Base-by-base conservation (phyloP, 1,140 invertebrate species). In the Cherax quadricarinatus region DNA sequence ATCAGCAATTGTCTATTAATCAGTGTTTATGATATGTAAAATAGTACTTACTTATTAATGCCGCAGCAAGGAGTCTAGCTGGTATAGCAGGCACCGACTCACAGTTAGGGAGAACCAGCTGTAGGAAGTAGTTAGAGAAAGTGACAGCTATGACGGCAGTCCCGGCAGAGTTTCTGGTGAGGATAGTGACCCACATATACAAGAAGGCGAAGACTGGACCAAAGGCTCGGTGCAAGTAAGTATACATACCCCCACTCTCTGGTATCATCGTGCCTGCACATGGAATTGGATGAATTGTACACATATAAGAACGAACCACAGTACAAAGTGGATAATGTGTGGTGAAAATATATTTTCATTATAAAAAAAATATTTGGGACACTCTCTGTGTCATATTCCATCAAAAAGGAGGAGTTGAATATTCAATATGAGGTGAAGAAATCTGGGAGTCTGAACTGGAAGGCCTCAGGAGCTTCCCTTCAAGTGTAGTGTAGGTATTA, bases 131-230 rank as follows among this genome's bases (percentile, higher is more conserved):
- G 93, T 97, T 97, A 0, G 98, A 97, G 95, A 99, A 98, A 18
- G 98, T 98, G 75, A 99, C 95, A 2, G 97, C 97, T 96, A 98
- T 98, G 83, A 99, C 98, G 48, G 98, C 98, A 95, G 98, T 98
- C 14, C 97, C 97, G 93, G 98, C 97, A 85, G 98, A 98, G 14
- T 96, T 96, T 89, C 18, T 93, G 89, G 98, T 97, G 93, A 98
- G 96, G 84, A 98, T 95, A 18, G 97, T 96, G 57, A 96, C 98
- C 98, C 98, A 99, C 3, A 99, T 95, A 94, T 98, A 99, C 3
- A 99, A 95, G 95, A 99, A 99, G 2, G 98, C 98, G 16, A 98
- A 97, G 51, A 99, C 95, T n/a, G 97, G 96, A n/a, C 98, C 98
- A 95, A 98, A 99, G 0, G 98, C 97, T 94, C 98, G 97, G 94